Percentiles rank a stretch among this genome's conserved stretches.
phyloP scores from a whole-genome alignment of 2,888 invertebrate species.

The Euphydryas editha region DNA sequence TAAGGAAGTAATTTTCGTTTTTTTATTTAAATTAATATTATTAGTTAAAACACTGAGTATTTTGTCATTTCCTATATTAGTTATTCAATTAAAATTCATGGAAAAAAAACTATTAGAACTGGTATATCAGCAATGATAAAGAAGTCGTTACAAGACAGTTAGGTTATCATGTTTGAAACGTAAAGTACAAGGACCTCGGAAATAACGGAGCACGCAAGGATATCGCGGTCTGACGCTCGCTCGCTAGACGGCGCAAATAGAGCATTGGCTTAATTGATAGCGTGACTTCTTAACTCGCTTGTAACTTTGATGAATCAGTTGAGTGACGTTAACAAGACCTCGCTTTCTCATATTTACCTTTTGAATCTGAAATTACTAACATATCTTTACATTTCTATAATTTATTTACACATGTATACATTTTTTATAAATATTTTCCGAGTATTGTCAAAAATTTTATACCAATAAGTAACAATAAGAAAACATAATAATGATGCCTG shows the following conservation, averaged over 20 bases:
- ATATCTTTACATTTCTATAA: not conserved
- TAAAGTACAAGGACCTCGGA: slow-evolving; percentile 8
- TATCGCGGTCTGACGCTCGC: slow-evolving; percentile 19
- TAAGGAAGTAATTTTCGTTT: no score
- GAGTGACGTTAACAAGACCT: slow-evolving; percentile 35
- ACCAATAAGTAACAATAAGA: not conserved
- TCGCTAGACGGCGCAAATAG: slow-evolving; percentile 27
- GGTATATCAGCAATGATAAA: slow-evolving; percentile 6
- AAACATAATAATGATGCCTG: not conserved
- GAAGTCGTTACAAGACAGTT: slow-evolving; percentile 6
- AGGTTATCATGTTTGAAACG: slow-evolving; percentile 2
- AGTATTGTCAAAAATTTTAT: not conserved
- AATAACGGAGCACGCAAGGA: slow-evolving; percentile 21
- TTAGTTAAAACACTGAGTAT: no score
- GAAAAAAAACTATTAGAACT: not conserved
- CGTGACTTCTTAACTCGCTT: slow-evolving; percentile 39
- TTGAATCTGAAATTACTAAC: not conserved
- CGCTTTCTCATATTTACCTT: slow-evolving; percentile 2
- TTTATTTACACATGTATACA: not conserved
- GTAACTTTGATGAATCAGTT: slow-evolving; percentile 36
- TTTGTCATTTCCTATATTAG: not conserved
- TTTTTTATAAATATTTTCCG: not conserved
- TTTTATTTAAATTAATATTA: no score
- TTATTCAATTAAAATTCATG: not conserved
- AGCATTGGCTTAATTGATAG: slow-evolving; percentile 36